A percentile compares a stretch with the other conserved stretches of the same genome.
These are phyloP conservation scores for Drosophila borealis DNA, from an alignment of 2,888 invertebrate genomes.

Conservation along the genomic window DNA sequence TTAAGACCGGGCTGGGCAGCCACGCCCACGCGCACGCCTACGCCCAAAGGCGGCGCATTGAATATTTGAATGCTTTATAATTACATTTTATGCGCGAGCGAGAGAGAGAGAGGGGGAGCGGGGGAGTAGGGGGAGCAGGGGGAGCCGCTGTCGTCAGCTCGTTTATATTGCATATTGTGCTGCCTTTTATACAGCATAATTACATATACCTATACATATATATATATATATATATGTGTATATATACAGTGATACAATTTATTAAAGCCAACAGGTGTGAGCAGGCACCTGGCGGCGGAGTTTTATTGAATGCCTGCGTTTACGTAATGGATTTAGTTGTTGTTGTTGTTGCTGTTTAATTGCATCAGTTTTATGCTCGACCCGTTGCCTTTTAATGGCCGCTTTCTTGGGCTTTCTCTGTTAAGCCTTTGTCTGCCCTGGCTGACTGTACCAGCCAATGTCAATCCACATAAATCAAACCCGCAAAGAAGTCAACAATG, in stretches of 20 bases:
- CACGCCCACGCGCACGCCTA: not conserved
- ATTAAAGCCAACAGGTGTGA: conserved; percentile 58
- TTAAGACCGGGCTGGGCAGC: conserved; percentile 54
- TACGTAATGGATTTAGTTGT: conserved; percentile 53
- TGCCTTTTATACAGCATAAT: not conserved
- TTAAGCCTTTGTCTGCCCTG: conserved; percentile 30
- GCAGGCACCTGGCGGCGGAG: conserved; percentile 16
- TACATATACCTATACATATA: not conserved
- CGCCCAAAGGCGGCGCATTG: conserved; percentile 13
- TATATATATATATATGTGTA: not conserved
- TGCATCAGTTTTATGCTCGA: conserved; percentile 59
- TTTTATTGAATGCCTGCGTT: conserved; percentile 66
- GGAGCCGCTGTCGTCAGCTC: conserved; percentile 27
- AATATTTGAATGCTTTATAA: conserved; percentile 74
- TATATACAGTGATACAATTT: not conserved
- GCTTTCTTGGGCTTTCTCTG: not conserved
- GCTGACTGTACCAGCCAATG: conserved; percentile 13
- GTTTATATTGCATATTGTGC: conserved; percentile 30
- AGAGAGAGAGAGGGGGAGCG: no score
- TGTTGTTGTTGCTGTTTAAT: conserved; percentile 53
- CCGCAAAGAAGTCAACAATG: conserved; percentile 10
- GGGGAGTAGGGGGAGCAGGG: not conserved
- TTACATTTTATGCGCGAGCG: conserved; percentile 67
- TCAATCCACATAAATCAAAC: conserved; percentile 49
- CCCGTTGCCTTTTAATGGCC: conserved; percentile 33